phyloP scores from a whole-genome alignment of 2,113 vertebrate species.

The Romanogobio albipinnatus region DNA sequence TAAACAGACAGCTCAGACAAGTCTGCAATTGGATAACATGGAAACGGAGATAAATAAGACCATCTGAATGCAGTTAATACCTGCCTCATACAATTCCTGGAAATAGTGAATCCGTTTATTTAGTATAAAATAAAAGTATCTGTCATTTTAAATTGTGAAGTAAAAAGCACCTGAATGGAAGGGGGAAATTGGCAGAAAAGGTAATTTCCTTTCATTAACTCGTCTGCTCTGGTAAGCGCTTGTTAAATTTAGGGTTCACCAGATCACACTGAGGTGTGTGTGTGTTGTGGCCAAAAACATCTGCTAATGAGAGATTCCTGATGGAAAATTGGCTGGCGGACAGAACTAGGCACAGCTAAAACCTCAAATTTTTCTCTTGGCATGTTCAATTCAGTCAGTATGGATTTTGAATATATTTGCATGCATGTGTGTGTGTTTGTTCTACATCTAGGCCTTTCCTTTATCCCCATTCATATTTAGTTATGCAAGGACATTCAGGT shows the following conservation, averaged over 20 bases:
- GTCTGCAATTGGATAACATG: constrained; percentile 25
- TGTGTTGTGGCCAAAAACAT: constrained; percentile 45
- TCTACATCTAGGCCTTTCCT: not conserved
- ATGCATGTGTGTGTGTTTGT: constrained; percentile 14
- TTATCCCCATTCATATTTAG: constrained; percentile 19
- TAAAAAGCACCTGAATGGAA: constrained; percentile 39
- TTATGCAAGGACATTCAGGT: constrained; percentile 25
- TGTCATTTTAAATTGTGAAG: not conserved
- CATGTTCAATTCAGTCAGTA: constrained; percentile 34
- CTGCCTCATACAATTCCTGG: constrained; percentile 5
- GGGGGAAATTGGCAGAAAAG: constrained; percentile 53
- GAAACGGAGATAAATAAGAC: constrained; percentile 5
- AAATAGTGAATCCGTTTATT: not conserved
- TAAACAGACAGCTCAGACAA: not conserved
- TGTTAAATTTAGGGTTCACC: constrained; percentile 59
- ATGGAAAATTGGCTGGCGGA: constrained; percentile 55
- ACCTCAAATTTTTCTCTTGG: constrained; percentile 50
- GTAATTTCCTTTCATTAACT: constrained; percentile 60
- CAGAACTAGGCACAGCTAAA: constrained; percentile 43
- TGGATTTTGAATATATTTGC: constrained; percentile 25
- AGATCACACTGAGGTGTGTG: constrained; percentile 54
- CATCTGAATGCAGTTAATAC: not conserved
- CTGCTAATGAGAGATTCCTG: constrained; percentile 59
- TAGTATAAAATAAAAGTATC: not conserved
- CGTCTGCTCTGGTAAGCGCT: constrained; percentile 56